Base-by-base conservation (phyloP, 2,888 invertebrate genomes). In the Cheilosia vernalis region DNA sequence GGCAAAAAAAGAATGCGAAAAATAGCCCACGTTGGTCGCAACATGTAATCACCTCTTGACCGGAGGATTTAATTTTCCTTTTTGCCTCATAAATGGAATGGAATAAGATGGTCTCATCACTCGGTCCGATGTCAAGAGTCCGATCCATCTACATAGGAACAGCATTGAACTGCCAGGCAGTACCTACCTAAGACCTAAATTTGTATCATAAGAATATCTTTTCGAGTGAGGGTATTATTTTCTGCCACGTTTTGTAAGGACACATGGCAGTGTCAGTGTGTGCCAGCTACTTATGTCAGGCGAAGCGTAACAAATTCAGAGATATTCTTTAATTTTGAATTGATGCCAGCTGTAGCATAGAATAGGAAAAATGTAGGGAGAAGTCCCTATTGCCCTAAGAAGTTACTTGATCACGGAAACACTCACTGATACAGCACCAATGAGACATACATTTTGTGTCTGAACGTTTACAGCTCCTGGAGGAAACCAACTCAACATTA, bases 401-500 rank as follows among this genome's bases (percentile, higher is more conserved):
- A 49, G 0, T 6, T 44, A 19, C 7, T 44, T 9, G 6, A 6
- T n/a, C n/a, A 55, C 60, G 61, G 73, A 80, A 67, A 51, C 63
- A 63, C 61, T 42, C 63, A 44, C 69, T 56, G 63, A 81, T 81
- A 81, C 24, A 47, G n/a, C 69, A 81, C 70, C 70, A 77, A 77
- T 82, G 58, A 40, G 42, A 69, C 19, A 60, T 56, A 69, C 49
- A 53, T 69, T 81, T 74, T 56, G 66, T 49, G 60, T 67, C 27
- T 33, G n/a, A 27, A 21, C 13, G 56, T 47, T 78, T 37, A 40
- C 15, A 21, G 37, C 24, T 42, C 61, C 49, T 42, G 79, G 21
- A 44, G 58, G 60, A 74, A 66, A 47, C 40, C 60, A 40, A 37
- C 64, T 42, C 70, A 30, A 51, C 58, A 33, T 56, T 61, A 55